A percentile compares a stretch with the other conserved stretches of the same genome.
phyloP scores from a whole-genome alignment of 2,113 vertebrate species.

The Toxotes jaculatrix region DNA sequence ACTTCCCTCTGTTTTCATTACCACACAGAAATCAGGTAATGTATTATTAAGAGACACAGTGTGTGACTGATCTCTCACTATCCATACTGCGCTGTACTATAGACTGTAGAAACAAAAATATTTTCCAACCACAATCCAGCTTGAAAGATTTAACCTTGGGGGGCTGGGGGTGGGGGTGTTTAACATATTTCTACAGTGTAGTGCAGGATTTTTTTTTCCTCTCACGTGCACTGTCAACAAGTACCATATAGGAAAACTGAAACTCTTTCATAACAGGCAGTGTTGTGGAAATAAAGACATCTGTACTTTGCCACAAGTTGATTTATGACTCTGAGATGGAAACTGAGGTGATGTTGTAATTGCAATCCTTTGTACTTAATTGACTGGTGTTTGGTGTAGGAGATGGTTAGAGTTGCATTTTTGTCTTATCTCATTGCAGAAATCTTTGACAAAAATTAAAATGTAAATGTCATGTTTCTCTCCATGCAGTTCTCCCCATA shows the following conservation, averaged over 20 bases:
- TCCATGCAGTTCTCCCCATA: conserved; percentile 48
- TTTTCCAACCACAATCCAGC: conserved; percentile 19
- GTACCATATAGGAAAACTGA: conserved; percentile 13
- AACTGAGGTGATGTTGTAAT: neutral
- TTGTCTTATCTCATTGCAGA: neutral
- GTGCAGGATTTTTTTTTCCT: neutral
- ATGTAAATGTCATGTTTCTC: neutral
- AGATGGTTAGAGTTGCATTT: neutral
- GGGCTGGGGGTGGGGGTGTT: conserved; percentile 1
- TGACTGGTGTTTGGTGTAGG: neutral
- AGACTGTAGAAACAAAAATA: conserved; percentile 9
- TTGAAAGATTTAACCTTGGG: conserved; percentile 43
- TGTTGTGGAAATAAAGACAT: conserved; percentile 43
- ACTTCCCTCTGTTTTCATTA: conserved; percentile 57
- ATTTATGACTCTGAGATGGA: conserved; percentile 46
- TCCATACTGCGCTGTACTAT: neutral
- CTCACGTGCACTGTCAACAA: conserved; percentile 36
- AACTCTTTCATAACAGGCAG: conserved; percentile 19
- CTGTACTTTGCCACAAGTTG: conserved; percentile 14
- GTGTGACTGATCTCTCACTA: neutral
- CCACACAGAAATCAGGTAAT: conserved; percentile 70
- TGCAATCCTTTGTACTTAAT: neutral
- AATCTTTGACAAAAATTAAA: neutral
- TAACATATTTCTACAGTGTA: conserved; percentile 6
- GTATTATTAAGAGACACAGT: neutral